These are phyloP conservation scores for Seladonia tumulorum DNA, from an alignment of 2,888 invertebrate species.

Conservation along the genomic window DNA sequence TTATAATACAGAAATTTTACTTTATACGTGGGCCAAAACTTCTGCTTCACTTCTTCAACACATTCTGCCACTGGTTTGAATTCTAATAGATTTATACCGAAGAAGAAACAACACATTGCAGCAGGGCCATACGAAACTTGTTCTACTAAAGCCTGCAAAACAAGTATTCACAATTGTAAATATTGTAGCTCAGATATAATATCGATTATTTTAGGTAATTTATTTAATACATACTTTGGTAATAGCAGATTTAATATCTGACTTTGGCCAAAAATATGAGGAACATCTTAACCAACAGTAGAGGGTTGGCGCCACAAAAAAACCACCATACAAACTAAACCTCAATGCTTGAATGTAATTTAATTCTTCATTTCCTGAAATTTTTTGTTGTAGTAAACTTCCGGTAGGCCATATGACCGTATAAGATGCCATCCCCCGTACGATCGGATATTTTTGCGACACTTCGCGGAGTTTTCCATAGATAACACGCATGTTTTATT, in stretches of 20 bases:
- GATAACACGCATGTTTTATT: conserved; percentile 77
- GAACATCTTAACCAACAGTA: conserved; percentile 92
- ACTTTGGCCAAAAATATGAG: conserved; percentile 91
- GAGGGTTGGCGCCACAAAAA: conserved; percentile 92
- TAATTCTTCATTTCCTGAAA: conserved; percentile 80
- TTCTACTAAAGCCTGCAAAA: conserved; percentile 88
- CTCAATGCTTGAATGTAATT: conserved; percentile 87
- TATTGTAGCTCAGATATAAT: neutral
- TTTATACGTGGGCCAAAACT: conserved; percentile 91
- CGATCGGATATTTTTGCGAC: conserved; percentile 85
- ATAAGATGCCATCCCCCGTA: conserved; percentile 87
- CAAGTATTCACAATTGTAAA: conserved; percentile 34
- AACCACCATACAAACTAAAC: conserved; percentile 92
- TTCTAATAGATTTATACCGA: conserved; percentile 91
- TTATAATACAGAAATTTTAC: conserved; percentile 80
- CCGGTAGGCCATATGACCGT: conserved; percentile 87
- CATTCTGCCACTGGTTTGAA: conserved; percentile 88
- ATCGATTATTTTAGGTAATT: neutral
- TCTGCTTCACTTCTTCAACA: conserved; percentile 88
- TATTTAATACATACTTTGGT: conserved; percentile 87
- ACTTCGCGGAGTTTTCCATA: conserved; percentile 84
- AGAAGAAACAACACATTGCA: conserved; percentile 91
- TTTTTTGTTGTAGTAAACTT: conserved; percentile 86
- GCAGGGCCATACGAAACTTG: conserved; percentile 91
- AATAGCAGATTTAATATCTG: conserved; percentile 88